phyloP scores from a whole-genome alignment of 2,113 vertebrate species.

The Cyanoderma ruficeps region DNA sequence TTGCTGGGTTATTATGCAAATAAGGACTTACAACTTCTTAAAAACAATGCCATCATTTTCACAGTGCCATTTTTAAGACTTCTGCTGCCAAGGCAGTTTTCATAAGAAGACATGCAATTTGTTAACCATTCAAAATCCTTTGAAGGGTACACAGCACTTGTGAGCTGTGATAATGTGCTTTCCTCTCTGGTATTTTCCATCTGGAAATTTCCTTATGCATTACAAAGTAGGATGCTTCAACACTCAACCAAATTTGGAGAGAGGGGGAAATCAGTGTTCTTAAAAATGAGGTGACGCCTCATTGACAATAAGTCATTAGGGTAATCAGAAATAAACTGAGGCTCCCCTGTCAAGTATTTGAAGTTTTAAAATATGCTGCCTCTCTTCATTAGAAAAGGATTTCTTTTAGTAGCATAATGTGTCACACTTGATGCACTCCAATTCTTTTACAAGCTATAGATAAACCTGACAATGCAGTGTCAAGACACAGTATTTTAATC shows the following conservation, averaged over 20 bases:
- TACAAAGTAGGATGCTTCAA: neutral
- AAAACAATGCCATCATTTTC: neutral
- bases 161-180: neutral
- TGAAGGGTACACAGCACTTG: neutral
- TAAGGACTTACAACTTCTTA: neutral
- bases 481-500: neutral
- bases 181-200: neutral
- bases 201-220: neutral
- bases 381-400: neutral
- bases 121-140: neutral
- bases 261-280: neutral
- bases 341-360: neutral
- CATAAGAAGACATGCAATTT: neutral
- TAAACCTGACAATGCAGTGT: neutral
- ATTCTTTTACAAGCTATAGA: neutral
- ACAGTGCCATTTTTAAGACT: neutral
- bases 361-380: neutral
- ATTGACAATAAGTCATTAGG: neutral
- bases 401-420: neutral
- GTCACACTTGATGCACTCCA: neutral
- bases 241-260: neutral
- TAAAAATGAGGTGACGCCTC: neutral
- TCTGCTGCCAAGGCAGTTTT: neutral
- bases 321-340: neutral
- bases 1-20: slow-evolving; percentile 6